phyloP scores from a whole-genome alignment of 2,113 vertebrate genomes.

The Chaetorhynchus papuensis region DNA sequence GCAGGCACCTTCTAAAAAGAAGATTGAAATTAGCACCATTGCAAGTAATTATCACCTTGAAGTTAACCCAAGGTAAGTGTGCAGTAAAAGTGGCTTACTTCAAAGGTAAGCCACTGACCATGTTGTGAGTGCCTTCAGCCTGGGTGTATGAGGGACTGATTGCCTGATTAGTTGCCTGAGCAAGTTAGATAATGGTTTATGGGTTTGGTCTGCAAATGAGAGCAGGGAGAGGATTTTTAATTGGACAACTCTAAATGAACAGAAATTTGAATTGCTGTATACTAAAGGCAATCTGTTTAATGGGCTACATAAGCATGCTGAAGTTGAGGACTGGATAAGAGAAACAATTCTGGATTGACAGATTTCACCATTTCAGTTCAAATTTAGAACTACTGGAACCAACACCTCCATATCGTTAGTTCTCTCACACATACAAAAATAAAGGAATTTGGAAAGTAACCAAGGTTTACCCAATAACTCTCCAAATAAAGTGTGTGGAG shows the following conservation, averaged over 20 bases:
- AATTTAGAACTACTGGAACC: not conserved
- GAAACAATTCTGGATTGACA: not conserved
- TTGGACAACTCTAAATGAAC: not conserved
- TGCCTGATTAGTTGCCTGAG: not conserved
- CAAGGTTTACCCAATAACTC: not conserved
- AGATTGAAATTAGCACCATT: constrained; percentile 97
- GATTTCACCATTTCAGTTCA: not conserved
- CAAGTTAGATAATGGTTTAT: not conserved
- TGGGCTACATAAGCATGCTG: not conserved
- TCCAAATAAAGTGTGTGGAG: not conserved
- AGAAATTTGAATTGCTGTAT: not conserved
- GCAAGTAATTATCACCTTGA: constrained; percentile 98
- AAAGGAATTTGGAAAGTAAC: not conserved
- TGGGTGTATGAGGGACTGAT: not conserved
- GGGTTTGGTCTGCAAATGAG: not conserved
- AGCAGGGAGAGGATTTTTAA: not conserved
- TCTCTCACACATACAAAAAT: not conserved
- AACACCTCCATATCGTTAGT: not conserved
- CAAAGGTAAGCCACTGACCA: not conserved
- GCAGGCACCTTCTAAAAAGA: constrained; percentile 97
- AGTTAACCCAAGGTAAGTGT: constrained; percentile 89
- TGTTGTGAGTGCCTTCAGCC: not conserved
- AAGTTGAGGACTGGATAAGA: not conserved
- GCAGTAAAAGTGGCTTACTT: not conserved
- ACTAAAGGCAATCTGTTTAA: not conserved